Evolutionary conservation across 1,140 invertebrate species (phyloP).

Genomic region (Meloidogyne floridensis): DNA sequence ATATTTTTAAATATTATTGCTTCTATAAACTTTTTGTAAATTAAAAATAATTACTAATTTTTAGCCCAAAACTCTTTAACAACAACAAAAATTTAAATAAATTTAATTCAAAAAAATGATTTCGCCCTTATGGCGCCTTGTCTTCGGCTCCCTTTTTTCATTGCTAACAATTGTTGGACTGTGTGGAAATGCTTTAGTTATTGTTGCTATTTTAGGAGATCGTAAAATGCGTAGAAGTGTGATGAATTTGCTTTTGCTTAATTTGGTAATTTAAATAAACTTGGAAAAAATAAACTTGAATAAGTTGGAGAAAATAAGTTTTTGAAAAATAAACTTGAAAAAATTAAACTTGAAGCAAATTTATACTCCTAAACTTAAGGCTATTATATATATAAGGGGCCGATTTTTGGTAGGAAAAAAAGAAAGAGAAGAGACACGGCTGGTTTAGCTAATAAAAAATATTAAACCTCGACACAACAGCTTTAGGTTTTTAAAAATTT

Average conservation of each 20-base stretch:
- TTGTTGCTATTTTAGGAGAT: conserved; percentile 49
- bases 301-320: too few relatives aligned
- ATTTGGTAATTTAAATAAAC: conserved; percentile 50
- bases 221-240: conserved; percentile 49
- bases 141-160: conserved; percentile 47
- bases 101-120: conserved; percentile 22
- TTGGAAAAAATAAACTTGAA: background rate
- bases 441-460: too few relatives aligned
- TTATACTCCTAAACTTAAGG: conserved; percentile 34
- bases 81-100: too few relatives aligned
- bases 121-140: conserved; percentile 41
- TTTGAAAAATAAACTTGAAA: too few relatives aligned
- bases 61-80: background rate
- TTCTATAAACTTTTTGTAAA: background rate
- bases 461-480: too few relatives aligned
- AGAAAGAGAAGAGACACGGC: too few relatives aligned
- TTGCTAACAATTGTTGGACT: conserved; percentile 44
- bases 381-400: conserved; percentile 26
- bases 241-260: conserved; percentile 62
- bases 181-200: conserved; percentile 50
- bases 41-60: background rate
- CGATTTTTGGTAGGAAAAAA: too few relatives aligned
- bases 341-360: background rate
- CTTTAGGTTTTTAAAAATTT: too few relatives aligned
- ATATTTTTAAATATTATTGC: background rate